Conservation (phyloP, 1,140 invertebrate species). For the Araneus ventricosus region DNA sequence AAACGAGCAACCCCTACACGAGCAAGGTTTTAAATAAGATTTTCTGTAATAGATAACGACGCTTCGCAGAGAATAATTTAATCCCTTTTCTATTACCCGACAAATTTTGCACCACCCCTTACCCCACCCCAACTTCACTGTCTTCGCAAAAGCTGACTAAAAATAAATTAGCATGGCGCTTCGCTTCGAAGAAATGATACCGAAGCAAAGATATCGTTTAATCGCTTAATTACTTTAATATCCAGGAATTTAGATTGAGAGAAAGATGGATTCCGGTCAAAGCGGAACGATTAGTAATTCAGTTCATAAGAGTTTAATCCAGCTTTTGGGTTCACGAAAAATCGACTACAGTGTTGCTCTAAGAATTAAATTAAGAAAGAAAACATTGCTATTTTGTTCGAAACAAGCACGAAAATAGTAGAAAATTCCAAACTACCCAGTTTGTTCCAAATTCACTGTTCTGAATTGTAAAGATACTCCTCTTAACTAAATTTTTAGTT, state of each 20-base stretch:
- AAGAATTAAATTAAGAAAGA: too few species aligned
- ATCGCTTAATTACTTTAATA: constrained; percentile 34
- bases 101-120: neutral
- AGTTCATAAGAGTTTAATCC: neutral
- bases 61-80: constrained; percentile 28
- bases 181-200: neutral
- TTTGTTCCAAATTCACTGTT: too few species aligned
- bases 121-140: neutral
- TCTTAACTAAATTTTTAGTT: too few species aligned
- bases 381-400: too few species aligned
- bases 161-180: constrained; percentile 12
- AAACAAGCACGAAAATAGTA: too few species aligned
- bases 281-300: neutral
- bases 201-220: constrained; percentile 9
- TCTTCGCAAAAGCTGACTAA: neutral
- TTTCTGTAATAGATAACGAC: constrained; percentile 29
- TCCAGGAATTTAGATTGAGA: neutral
- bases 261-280: neutral
- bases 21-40: constrained; percentile 18
- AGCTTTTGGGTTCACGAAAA: neutral
- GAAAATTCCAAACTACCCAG: too few species aligned
- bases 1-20: neutral
- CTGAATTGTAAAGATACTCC: too few species aligned
- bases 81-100: constrained; percentile 43
- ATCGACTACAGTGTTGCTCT: too few species aligned